These are phyloP conservation scores for Varanus salvator DNA, from an alignment of 2,113 vertebrate species.

Conservation along the genomic window DNA sequence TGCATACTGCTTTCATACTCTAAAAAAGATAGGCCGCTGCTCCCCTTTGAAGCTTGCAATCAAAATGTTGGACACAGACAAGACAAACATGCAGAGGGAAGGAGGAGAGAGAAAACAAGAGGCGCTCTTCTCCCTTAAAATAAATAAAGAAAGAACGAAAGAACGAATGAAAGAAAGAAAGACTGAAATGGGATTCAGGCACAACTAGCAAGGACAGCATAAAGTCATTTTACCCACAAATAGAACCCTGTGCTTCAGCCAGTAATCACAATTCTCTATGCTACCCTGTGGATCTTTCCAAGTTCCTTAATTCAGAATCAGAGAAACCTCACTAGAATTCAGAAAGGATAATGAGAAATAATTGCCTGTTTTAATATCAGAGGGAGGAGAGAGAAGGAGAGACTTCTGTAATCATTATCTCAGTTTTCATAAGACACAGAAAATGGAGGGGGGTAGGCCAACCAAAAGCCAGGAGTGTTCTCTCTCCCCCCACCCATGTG, in stretches of 20 bases:
- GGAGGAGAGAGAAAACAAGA: not conserved
- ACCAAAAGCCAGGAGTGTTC: constrained; percentile 38
- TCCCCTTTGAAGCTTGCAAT: not conserved
- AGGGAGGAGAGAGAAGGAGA: constrained; percentile 28
- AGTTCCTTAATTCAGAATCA: constrained; percentile 34
- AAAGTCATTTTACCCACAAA: constrained; percentile 52
- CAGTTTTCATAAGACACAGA: constrained; percentile 45
- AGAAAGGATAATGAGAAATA: constrained; percentile 59
- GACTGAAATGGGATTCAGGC: constrained; percentile 44
- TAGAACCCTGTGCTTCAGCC: constrained; percentile 20
- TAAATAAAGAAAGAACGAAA: constrained; percentile 12
- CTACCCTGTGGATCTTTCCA: constrained; percentile 26
- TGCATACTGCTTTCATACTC: not conserved
- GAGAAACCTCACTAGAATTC: constrained; percentile 43
- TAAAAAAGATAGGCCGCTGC: not conserved
- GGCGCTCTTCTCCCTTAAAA: constrained; percentile 28
- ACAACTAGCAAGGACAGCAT: constrained; percentile 61
- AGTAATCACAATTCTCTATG: constrained; percentile 30
- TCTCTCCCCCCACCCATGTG: not conserved
- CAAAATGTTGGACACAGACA: not conserved
- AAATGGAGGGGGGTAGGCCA: constrained; percentile 53
- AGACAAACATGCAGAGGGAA: not conserved
- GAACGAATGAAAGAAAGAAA: too few relatives aligned
- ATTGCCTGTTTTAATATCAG: constrained; percentile 26
- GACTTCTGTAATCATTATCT: constrained; percentile 49